Evolutionary conservation across 1,140 invertebrate species (phyloP).

Genomic region (Hesperophylax magnus): DNA sequence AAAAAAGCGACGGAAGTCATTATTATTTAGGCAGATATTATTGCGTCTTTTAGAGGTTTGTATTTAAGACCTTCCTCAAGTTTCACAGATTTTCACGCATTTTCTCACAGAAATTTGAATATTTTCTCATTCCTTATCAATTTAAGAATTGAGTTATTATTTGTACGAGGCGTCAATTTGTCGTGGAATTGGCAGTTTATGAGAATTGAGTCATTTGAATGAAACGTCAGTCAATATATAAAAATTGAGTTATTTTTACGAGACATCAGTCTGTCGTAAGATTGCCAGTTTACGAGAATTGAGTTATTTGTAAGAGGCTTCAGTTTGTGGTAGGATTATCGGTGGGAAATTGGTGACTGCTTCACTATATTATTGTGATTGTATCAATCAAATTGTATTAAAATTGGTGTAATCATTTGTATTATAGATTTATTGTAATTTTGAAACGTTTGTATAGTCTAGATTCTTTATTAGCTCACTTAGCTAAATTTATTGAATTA

Average conservation of each 20-base stretch:
- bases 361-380: slow-evolving; percentile 43
- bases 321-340: background rate
- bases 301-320: background rate
- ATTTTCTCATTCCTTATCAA: too few species aligned
- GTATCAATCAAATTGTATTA: slow-evolving; percentile 49
- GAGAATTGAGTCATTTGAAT: too few species aligned
- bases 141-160: too few species aligned
- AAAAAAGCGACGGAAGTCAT: too few species aligned
- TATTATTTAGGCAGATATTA: too few species aligned
- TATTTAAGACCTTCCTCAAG: too few species aligned
- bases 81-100: too few species aligned
- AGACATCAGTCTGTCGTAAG: background rate
- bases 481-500: slow-evolving; percentile 33
- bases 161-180: background rate
- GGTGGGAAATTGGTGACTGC: slow-evolving; percentile 31
- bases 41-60: too few species aligned
- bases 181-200: background rate
- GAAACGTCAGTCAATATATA: too few species aligned
- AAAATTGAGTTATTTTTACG: too few species aligned
- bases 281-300: background rate
- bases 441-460: slow-evolving; percentile 49
- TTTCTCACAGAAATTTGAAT: too few species aligned
- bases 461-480: slow-evolving; percentile 46
- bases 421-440: slow-evolving; percentile 42
- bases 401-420: slow-evolving; percentile 41